Evolutionary conservation across 2,797 vertebrate species (phyloP).

Genomic region (Falco novaeseelandiae): DNA sequence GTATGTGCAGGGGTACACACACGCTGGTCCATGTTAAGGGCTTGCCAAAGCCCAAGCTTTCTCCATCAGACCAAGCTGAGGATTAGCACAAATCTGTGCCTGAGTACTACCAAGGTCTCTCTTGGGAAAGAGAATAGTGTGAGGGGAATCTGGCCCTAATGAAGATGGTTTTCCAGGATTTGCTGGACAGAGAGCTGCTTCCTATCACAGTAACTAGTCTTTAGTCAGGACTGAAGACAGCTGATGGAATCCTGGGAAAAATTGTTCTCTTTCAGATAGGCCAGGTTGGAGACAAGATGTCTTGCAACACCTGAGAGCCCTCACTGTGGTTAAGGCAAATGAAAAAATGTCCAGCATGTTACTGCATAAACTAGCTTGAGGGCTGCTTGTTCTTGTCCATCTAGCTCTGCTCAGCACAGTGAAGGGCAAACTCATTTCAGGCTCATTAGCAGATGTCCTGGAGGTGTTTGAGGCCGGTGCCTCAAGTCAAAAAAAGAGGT

Average conservation of each 20-base stretch:
- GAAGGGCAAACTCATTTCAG: neutral
- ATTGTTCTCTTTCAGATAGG: neutral
- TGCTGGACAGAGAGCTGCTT: neutral
- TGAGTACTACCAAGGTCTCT: neutral
- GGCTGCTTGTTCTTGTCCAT: neutral
- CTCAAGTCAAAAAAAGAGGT: conserved; percentile 32
- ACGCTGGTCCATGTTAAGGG: fast-evolving
- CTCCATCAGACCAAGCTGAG: neutral
- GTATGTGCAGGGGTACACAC: neutral
- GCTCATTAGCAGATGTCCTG: conserved; percentile 27
- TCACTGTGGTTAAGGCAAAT: neutral
- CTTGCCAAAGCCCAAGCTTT: neutral
- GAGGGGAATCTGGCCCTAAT: neutral
- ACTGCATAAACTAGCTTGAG: neutral
- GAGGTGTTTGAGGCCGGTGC: conserved; percentile 13
- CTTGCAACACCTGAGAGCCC: neutral
- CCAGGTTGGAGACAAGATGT: neutral
- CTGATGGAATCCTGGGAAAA: neutral
- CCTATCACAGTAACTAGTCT: neutral
- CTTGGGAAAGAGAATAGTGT: neutral
- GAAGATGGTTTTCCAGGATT: neutral
- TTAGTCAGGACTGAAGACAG: neutral
- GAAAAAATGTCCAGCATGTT: neutral
- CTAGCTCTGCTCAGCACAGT: neutral
- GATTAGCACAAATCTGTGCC: neutral